Conservation (phyloP, 2,113 vertebrate genomes). For the Tonatia bakeri region DNA sequence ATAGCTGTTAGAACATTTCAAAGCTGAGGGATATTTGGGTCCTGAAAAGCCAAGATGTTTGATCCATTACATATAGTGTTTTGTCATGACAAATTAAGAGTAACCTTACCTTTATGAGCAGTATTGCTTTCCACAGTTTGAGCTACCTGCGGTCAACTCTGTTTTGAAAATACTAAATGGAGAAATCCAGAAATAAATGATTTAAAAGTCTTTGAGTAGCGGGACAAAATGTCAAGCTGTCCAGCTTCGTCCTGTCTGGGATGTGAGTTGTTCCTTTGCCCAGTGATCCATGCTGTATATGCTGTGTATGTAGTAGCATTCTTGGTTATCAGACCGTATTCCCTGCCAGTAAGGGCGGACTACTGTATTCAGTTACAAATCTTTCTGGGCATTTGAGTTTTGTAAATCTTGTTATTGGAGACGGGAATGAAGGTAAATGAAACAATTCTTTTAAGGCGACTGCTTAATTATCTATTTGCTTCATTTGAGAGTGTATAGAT, state of each 20-base stretch:
- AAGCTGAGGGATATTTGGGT: not conserved
- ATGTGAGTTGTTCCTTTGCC: not conserved
- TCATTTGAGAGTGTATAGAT: not conserved
- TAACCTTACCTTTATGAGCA: not conserved
- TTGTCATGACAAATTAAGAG: not conserved
- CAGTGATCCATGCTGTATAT: not conserved
- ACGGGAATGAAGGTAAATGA: not conserved
- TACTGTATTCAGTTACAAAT: not conserved
- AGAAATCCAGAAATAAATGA: not conserved
- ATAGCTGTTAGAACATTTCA: constrained; percentile 31
- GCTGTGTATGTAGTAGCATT: not conserved
- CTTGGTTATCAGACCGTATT: not conserved
- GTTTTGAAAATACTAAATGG: not conserved
- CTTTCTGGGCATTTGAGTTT: not conserved
- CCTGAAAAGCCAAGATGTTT: not conserved
- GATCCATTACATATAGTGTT: not conserved
- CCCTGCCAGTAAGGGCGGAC: not conserved
- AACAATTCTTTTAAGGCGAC: not conserved
- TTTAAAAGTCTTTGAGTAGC: not conserved
- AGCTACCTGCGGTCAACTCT: not conserved
- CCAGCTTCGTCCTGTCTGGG: not conserved
- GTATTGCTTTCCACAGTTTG: not conserved
- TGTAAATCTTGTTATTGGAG: not conserved
- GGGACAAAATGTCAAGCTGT: not conserved
- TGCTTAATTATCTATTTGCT: not conserved